Conservation (phyloP, 2,888 invertebrate species). For the Epicampocera succincta region DNA sequence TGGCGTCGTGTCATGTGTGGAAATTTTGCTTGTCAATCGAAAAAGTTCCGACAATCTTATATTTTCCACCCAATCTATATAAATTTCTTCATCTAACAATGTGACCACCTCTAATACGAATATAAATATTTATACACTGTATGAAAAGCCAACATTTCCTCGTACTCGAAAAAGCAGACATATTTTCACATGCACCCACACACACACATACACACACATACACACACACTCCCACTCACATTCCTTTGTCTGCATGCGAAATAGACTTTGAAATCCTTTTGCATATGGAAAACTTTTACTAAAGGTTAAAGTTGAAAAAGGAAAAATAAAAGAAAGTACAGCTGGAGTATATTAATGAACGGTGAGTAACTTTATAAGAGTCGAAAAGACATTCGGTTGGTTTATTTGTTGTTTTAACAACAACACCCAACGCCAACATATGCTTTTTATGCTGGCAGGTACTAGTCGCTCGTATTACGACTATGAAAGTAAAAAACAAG, state of each 20-base stretch:
- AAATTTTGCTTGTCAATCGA: no score
- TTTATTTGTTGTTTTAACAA: conserved; percentile 31
- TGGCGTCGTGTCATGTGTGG: no score
- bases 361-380: conserved; percentile 65
- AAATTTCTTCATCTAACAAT: no score
- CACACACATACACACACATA: neutral
- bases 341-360: conserved; percentile 59
- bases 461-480: neutral
- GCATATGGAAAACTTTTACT: conserved; percentile 29
- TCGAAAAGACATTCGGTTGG: conserved; percentile 43
- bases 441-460: no score
- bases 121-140: neutral
- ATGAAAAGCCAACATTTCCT: neutral
- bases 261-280: neutral
- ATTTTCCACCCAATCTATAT: no score
- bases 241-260: no score
- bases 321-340: conserved; percentile 7
- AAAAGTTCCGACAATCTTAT: no score
- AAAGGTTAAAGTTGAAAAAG: conserved; percentile 46
- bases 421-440: neutral
- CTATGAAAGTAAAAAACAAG: conserved; percentile 4
- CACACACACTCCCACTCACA: neutral
- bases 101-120: no score
- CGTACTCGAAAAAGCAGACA: neutral
- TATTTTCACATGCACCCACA: no score